Evolutionary conservation across 2,888 invertebrate species (phyloP).

Genomic region (Oeneis ivallda): DNA sequence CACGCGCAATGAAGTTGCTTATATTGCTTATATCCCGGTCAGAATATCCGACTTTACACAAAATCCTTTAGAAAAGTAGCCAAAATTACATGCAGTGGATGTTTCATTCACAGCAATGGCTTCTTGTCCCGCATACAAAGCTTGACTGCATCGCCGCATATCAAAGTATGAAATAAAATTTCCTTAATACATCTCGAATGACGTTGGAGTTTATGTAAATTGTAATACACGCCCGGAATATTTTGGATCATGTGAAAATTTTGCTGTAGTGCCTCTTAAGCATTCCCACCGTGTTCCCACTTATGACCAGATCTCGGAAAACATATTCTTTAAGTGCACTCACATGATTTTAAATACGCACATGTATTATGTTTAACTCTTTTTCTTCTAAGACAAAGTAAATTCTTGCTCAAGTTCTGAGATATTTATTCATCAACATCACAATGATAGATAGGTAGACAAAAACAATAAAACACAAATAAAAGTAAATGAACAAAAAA

Average conservation of each 20-base stretch:
- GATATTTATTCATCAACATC: too few species aligned
- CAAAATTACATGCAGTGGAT: constrained; percentile 37
- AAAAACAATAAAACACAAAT: too few species aligned
- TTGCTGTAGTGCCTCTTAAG: constrained; percentile 47
- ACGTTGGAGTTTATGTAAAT: constrained; percentile 74
- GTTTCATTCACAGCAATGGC: constrained; percentile 43
- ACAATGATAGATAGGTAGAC: too few species aligned
- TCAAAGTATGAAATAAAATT: constrained; percentile 69
- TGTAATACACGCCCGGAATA: constrained; percentile 70
- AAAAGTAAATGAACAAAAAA: too few species aligned
- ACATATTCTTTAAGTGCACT: constrained; percentile 39
- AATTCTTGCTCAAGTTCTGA: too few species aligned
- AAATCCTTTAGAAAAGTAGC: constrained; percentile 30
- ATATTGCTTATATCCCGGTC: constrained; percentile 4
- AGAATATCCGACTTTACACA: constrained; percentile 19
- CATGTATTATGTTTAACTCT: too few species aligned
- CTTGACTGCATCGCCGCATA: constrained; percentile 58
- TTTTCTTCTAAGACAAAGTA: neutral
- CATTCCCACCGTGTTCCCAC: constrained; percentile 51
- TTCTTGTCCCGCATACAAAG: constrained; percentile 52
- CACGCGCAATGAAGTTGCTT: neutral
- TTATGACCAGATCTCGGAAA: constrained; percentile 51
- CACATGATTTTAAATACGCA: neutral
- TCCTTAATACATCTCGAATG: constrained; percentile 73
- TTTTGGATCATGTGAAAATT: constrained; percentile 57